These are phyloP conservation scores for Synanthedon andrenaeformis DNA, from an alignment of 2,888 invertebrate species.

Conservation along the genomic window DNA sequence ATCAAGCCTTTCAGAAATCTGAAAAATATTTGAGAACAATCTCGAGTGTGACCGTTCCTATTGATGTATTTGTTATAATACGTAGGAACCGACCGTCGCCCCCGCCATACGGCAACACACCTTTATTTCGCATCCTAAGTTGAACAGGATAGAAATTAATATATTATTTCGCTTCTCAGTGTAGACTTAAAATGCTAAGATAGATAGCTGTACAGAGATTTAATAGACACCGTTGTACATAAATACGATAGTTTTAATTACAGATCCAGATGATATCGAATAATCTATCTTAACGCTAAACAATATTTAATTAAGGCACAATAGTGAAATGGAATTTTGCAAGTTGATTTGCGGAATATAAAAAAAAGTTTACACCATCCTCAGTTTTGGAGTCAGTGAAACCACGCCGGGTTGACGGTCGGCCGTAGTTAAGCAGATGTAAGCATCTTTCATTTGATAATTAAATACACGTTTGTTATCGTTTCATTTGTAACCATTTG, in stretches of 20 bases:
- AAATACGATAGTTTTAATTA: conserved; percentile 63
- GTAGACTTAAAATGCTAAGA: conserved; percentile 55
- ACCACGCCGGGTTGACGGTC: conserved; percentile 50
- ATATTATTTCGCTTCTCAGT: conserved; percentile 48
- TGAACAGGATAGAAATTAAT: conserved; percentile 34
- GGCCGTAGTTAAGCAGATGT: conserved; percentile 65
- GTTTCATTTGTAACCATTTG: conserved; percentile 68
- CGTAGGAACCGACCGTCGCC: conserved; percentile 56
- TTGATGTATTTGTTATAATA: conserved; percentile 69
- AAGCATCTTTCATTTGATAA: conserved; percentile 64
- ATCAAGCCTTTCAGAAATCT: too few species aligned
- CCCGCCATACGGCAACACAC: conserved; percentile 40
- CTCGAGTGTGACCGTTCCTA: conserved; percentile 6
- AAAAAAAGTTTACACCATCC: conserved; percentile 51
- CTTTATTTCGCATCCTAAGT: conserved; percentile 59
- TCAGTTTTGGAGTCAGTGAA: conserved; percentile 37
- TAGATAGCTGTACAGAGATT: conserved; percentile 65
- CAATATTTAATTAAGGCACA: conserved; percentile 58
- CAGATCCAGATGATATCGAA: conserved; percentile 47
- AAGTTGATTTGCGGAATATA: conserved; percentile 57
- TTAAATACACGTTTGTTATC: conserved; percentile 61
- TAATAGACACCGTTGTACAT: conserved; percentile 55
- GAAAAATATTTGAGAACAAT: neutral
- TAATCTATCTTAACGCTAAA: conserved; percentile 63
- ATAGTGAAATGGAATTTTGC: conserved; percentile 49